Evolutionary conservation across 2,888 invertebrate species (phyloP).

Genomic region (Leucophora obtusa): DNA sequence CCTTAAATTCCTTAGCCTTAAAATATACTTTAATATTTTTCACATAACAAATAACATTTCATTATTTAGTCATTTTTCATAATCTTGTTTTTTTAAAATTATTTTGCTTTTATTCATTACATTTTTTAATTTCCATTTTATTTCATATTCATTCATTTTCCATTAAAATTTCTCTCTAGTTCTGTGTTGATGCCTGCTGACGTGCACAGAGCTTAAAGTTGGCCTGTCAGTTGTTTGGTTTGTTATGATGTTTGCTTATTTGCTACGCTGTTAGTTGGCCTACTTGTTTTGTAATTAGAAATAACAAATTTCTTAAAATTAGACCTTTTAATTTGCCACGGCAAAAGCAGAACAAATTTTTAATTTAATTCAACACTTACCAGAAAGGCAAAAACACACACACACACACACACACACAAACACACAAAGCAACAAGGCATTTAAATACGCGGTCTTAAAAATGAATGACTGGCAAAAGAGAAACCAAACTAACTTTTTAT

Average conservation of each 20-base stretch:
- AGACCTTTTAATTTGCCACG: constrained; percentile 63
- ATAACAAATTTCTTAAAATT: constrained; percentile 60
- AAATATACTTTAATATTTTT: not conserved
- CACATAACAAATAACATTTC: not conserved
- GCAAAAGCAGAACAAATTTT: constrained; percentile 61
- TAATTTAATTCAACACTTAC: constrained; percentile 54
- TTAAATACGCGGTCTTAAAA: too few relatives aligned
- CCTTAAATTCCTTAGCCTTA: not conserved
- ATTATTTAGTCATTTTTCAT: constrained; percentile 36
- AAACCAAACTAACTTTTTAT: constrained; percentile 55
- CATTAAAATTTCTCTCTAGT: constrained; percentile 35
- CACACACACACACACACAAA: constrained; percentile 18
- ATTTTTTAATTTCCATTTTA: constrained; percentile 35
- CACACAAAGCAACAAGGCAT: too few relatives aligned
- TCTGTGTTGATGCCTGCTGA: constrained; percentile 20
- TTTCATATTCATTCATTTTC: constrained; percentile 18
- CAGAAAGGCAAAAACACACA: constrained; percentile 7
- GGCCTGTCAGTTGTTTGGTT: constrained; percentile 14
- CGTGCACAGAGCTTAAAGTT: constrained; percentile 26
- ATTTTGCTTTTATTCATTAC: constrained; percentile 28
- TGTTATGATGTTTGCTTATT: constrained; percentile 7
- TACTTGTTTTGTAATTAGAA: constrained; percentile 63
- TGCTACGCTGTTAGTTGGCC: constrained; percentile 44
- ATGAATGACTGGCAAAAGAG: constrained; percentile 22
- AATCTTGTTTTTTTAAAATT: not conserved